Evolutionary conservation across 2,888 invertebrate species (phyloP).

Genomic region (Apomyelois bistriatella): DNA sequence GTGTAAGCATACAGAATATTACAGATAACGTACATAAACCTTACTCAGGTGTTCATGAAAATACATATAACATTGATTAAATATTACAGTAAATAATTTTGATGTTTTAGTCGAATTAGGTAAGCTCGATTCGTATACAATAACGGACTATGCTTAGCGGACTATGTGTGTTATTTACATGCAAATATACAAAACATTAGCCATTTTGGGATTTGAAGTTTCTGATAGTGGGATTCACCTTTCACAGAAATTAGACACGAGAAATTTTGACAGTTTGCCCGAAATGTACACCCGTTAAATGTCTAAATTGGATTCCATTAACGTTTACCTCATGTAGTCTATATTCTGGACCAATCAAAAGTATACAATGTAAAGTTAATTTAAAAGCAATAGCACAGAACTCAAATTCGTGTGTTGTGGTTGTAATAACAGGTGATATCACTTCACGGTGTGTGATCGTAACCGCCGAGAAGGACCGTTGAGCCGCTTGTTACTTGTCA

Average conservation of each 20-base stretch:
- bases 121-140: too few relatives aligned
- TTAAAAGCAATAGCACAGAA: slow-evolving; percentile 1
- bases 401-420: slow-evolving; percentile 2
- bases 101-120: too few relatives aligned
- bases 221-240: too few relatives aligned
- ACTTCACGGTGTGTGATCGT: slow-evolving; percentile 61
- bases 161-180: too few relatives aligned
- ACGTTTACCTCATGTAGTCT: background rate
- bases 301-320: slow-evolving; percentile 4
- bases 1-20: background rate
- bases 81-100: too few relatives aligned
- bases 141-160: too few relatives aligned
- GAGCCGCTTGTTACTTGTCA: slow-evolving; percentile 37
- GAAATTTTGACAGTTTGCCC: background rate
- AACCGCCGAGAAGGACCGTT: slow-evolving; percentile 65
- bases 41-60: background rate
- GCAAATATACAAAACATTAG: too few relatives aligned
- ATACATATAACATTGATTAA: too few relatives aligned
- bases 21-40: background rate
- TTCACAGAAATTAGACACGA: too few relatives aligned
- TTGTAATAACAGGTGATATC: slow-evolving; percentile 50
- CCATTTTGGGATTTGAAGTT: too few relatives aligned
- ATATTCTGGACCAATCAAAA: background rate
- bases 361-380: background rate
- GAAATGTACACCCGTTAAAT: too few relatives aligned